Conservation (phyloP, 2,113 vertebrate species). For the Montifringilla adamsi region DNA sequence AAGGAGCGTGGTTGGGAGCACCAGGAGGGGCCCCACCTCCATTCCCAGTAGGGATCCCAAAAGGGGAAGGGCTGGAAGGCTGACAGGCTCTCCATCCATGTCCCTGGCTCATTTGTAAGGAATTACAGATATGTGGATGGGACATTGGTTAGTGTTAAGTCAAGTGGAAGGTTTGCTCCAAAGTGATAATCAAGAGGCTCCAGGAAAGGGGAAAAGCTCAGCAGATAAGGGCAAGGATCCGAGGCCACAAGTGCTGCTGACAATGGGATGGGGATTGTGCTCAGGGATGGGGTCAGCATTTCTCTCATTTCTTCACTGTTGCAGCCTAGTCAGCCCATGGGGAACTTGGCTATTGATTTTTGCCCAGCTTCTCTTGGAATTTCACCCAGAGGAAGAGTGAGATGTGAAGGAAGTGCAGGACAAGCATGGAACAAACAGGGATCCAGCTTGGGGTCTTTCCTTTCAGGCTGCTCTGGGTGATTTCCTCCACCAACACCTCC, state of each 20-base stretch:
- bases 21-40: not conserved
- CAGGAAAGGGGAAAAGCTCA: not conserved
- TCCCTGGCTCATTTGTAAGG: constrained; percentile 39
- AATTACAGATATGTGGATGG: constrained; percentile 7
- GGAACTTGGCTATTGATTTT: not conserved
- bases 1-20: rapidly evolving
- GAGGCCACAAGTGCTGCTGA: not conserved
- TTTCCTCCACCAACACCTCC: not conserved
- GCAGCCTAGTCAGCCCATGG: rapidly evolving
- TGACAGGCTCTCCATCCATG: not conserved
- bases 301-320: not conserved
- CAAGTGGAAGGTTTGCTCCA: constrained; percentile 54
- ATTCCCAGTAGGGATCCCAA: not conserved
- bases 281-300: not conserved
- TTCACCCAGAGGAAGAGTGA: not conserved
- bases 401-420: rapidly evolving
- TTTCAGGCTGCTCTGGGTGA: not conserved
- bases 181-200: constrained; percentile 44
- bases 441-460: too few relatives aligned
- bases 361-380: not conserved
- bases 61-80: not conserved
- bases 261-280: not conserved
- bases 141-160: constrained; percentile 26
- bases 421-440: rapidly evolving
- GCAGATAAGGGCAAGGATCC: not conserved